phyloP scores from a whole-genome alignment of 35 echinoderm and acorn worm genomes.

The Patiria miniata region DNA sequence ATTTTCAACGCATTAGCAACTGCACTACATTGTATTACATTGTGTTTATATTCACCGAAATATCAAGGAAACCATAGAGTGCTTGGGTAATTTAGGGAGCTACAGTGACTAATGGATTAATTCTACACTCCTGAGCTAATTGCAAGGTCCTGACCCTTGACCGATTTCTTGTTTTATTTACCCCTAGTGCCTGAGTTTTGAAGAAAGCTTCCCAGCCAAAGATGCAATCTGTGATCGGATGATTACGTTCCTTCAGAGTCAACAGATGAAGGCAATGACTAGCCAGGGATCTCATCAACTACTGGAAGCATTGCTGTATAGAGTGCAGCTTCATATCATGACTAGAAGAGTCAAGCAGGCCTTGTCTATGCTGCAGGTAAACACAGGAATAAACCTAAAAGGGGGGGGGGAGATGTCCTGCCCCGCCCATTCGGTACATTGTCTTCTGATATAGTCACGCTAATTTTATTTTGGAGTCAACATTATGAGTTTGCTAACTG shows the following conservation, averaged over 20 bases:
- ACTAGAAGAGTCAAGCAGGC: slow-evolving; percentile 46
- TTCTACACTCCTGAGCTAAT: too few species aligned
- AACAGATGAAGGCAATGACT: neutral
- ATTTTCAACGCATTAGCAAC: too few species aligned
- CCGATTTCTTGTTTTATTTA: neutral
- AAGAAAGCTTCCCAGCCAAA: slow-evolving; percentile 47
- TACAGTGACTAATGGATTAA: neutral
- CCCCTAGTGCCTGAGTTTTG: slow-evolving; percentile 60
- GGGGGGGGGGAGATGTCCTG: too few species aligned
- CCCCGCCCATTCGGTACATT: too few species aligned
- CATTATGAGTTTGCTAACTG: too few species aligned
- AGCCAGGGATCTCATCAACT: slow-evolving; percentile 54
- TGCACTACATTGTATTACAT: too few species aligned
- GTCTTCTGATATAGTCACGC: too few species aligned
- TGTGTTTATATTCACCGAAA: too few species aligned
- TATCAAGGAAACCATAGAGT: neutral
- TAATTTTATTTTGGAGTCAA: too few species aligned
- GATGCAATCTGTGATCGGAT: slow-evolving; percentile 59
- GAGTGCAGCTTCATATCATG: slow-evolving; percentile 56
- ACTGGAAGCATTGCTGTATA: slow-evolving; percentile 63
- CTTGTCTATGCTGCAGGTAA: slow-evolving; percentile 51
- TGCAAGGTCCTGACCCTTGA: too few species aligned
- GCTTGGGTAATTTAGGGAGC: neutral
- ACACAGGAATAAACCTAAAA: neutral
- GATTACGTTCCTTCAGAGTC: slow-evolving; percentile 44